Evolutionary conservation across 2,888 invertebrate species (phyloP), one percentile per base, ranked within the genome.

Genomic region (Scaptomyza polygonia): DNA sequence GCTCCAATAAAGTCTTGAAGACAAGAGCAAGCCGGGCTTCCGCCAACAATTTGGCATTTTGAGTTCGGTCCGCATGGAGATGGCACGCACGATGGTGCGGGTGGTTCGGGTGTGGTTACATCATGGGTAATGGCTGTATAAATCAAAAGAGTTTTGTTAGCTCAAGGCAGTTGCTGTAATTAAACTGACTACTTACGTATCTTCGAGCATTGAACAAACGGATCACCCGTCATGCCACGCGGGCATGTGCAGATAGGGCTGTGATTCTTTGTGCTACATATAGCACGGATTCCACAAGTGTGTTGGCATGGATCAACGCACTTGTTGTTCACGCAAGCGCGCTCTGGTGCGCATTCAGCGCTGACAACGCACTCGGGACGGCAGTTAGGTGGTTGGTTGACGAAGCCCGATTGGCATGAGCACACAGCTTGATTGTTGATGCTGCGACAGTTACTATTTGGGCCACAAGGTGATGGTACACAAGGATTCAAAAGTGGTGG

Each of bases 231-330:
- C 92, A 95, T 96, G n/a, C 96, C 95, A 42, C 94, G 93, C 44
- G 96, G 95, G 82, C 97, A 97, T 4, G 96, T 95, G 88, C 97
- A 97, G 70, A 97, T 96, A 3, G 97, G 97, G 86, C 95, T 96
- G 90, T 97, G 97, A 90, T 97, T 96, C 89, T 95, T 95, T 0
- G 95, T 95, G 48, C 94, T 94, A 88, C 97, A 97, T 76, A 96
- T 94, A 2, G 97, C 97, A 79, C 95, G 94, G 52, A 96, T 93
- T n/a, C 97, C 97, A 89, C 97, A 97, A 0, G 96, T 96, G 75
- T 96, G 96, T 12, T 95, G 95, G 86, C 97, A 97, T 39, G 97
- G 97, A 92, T 97, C 96, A 9, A 95, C 94, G 89, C 98, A 98
- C 91, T 95, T 96, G 83, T 96, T 95, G 90, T 96, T 96, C 36